A percentile compares a stretch with the other conserved stretches of the same genome.
Conservation (phyloP, 2,797 vertebrate genomes). For the Lepilemur ruficaudatus region DNA sequence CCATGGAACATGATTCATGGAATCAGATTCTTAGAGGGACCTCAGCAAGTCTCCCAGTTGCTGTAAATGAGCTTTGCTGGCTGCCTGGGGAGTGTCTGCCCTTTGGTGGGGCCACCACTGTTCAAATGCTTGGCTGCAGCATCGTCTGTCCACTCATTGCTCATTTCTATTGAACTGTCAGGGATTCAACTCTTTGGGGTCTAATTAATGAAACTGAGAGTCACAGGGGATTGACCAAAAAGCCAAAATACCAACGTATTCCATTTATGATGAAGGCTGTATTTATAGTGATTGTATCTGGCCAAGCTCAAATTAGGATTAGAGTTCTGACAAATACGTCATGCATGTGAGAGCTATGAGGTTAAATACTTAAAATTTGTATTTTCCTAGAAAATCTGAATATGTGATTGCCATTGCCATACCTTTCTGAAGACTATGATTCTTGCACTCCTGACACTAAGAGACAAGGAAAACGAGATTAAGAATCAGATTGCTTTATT, state of each 20-base stretch:
- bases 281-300: not conserved
- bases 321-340: not conserved
- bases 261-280: not conserved
- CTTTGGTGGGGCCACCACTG: not conserved
- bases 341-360: not conserved
- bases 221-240: not conserved
- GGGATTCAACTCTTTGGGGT: not conserved
- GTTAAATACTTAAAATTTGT: not conserved
- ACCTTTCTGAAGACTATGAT: not conserved
- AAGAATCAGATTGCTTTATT: not conserved
- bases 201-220: not conserved
- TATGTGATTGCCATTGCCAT: not conserved
- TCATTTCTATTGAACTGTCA: not conserved
- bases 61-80: not conserved
- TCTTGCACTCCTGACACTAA: not conserved
- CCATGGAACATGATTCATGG: not conserved
- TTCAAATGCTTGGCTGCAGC: not conserved
- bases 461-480: not conserved
- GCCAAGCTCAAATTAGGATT: not conserved
- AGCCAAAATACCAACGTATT: not conserved
- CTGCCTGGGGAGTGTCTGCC: not conserved
- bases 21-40: not conserved
- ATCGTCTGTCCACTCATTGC: not conserved
- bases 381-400: not conserved
- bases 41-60: not conserved